A percentile compares a stretch with the other conserved stretches of the same genome.
These are phyloP conservation scores for Scytalopus superciliaris DNA, from an alignment of 2,113 vertebrate genomes.

Conservation along the genomic window DNA sequence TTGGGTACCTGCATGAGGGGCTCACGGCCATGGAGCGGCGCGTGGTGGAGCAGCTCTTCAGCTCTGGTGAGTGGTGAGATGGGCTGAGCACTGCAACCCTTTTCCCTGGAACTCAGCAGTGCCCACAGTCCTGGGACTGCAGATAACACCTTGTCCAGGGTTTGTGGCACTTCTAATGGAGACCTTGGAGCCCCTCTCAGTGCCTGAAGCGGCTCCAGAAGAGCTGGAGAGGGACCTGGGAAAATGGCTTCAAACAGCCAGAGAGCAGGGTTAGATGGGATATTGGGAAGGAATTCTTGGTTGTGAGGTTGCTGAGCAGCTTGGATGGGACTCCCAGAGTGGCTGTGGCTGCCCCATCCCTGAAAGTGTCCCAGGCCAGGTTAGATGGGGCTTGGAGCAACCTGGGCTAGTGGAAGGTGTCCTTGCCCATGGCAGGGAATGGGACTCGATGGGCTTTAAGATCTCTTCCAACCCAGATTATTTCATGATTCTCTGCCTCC, in stretches of 20 bases:
- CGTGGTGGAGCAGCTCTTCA: constrained; percentile 95
- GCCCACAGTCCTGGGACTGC: rapidly evolving
- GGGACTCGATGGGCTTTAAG: not conserved
- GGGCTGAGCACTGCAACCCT: rapidly evolving
- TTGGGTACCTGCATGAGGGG: constrained; percentile 97
- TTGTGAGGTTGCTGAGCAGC: not conserved
- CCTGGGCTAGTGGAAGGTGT: not conserved
- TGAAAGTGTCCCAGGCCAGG: not conserved
- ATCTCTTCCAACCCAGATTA: not conserved
- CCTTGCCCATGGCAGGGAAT: not conserved
- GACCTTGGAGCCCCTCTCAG: not conserved
- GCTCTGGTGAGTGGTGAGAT: constrained; percentile 75
- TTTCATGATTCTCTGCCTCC: not conserved
- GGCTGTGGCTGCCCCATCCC: not conserved
- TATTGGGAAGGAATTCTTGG: not conserved
- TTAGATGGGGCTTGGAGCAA: not conserved
- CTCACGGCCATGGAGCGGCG: constrained; percentile 86
- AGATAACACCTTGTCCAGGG: rapidly evolving
- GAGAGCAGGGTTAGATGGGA: not conserved
- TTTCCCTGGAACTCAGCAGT: no score
- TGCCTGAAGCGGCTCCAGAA: not conserved
- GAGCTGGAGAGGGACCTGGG: not conserved
- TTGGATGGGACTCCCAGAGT: not conserved
- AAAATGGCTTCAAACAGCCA: not conserved
- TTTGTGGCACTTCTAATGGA: not conserved